These are phyloP conservation scores for Triops longicaudatus DNA, from an alignment of 1,140 invertebrate genomes.

Conservation along the genomic window DNA sequence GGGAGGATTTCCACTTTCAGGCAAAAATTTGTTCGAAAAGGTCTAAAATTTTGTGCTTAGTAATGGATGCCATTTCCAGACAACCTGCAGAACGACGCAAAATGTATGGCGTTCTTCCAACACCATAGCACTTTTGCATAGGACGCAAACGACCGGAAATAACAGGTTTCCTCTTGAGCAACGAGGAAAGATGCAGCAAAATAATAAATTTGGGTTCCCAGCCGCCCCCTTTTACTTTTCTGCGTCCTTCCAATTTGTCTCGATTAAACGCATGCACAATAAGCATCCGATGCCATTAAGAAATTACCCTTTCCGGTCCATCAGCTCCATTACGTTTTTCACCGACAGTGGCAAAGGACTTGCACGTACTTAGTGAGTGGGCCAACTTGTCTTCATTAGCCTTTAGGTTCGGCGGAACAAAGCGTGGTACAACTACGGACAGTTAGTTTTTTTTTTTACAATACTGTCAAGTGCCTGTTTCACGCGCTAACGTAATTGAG, in stretches of 20 bases:
- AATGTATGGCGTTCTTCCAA: neutral
- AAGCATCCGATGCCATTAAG: neutral
- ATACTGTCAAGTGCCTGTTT: neutral
- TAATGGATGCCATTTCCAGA: neutral
- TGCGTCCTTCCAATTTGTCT: neutral
- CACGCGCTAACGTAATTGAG: neutral
- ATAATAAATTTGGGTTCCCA: neutral
- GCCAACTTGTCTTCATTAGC: conserved; percentile 2
- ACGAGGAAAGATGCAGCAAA: neutral
- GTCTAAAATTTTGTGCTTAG: neutral
- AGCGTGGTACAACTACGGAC: neutral
- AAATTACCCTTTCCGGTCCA: neutral
- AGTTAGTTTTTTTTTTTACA: neutral
- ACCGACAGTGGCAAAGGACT: neutral
- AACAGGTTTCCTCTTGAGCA: neutral
- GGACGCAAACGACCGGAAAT: neutral
- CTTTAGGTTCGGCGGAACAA: neutral
- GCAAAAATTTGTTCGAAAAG: neutral
- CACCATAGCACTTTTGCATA: neutral
- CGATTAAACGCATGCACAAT: neutral
- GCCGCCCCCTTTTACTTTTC: neutral
- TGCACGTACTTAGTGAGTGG: neutral
- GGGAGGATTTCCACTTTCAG: neutral
- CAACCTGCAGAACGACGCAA: neutral
- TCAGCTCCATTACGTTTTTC: neutral